Percentiles rank a stretch among this genome's conserved stretches.
Conservation (phyloP, 2,888 invertebrate genomes). For the Melinaea marsaeus region DNA sequence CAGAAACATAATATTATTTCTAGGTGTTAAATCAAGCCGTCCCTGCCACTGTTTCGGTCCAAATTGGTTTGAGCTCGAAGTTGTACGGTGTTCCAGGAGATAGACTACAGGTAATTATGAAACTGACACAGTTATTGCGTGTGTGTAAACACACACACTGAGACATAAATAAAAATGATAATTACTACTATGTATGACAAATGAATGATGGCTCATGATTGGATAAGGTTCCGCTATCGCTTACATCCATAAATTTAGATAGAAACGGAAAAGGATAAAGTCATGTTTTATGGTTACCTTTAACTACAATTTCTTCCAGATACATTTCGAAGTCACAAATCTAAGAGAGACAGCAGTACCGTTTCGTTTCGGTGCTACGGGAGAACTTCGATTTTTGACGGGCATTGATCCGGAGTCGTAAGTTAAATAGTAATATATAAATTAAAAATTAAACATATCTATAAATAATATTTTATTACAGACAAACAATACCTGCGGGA, state of each 20-base stretch:
- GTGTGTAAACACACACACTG: too few species aligned
- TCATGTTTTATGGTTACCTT: too few species aligned
- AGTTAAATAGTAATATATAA: conserved; percentile 39
- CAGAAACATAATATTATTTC: conserved; percentile 13
- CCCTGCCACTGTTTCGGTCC: conserved; percentile 55
- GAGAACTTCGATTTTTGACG: conserved; percentile 77
- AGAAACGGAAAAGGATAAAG: too few species aligned
- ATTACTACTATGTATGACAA: too few species aligned
- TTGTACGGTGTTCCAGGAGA: conserved; percentile 68
- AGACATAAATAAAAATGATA: too few species aligned
- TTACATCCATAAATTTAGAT: too few species aligned
- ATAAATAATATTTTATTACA: conserved; percentile 38
- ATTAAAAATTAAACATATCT: background rate
- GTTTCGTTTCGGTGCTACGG: conserved; percentile 79
- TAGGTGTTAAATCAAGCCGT: conserved; percentile 63
- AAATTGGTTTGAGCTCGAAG: conserved; percentile 63
- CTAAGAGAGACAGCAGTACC: conserved; percentile 76
- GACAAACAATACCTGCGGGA: conserved; percentile 64
- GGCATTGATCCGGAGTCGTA: conserved; percentile 76
- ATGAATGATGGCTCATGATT: too few species aligned
- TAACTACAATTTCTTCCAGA: conserved; percentile 40
- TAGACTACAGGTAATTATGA: conserved; percentile 56
- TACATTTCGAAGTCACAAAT: conserved; percentile 87
- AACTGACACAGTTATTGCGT: conserved; percentile 13
- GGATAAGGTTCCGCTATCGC: too few species aligned